A percentile compares a stretch with the other conserved stretches of the same genome.
Evolutionary conservation across 2,888 invertebrate species (phyloP).

Genomic region (Napeogenes inachia): DNA sequence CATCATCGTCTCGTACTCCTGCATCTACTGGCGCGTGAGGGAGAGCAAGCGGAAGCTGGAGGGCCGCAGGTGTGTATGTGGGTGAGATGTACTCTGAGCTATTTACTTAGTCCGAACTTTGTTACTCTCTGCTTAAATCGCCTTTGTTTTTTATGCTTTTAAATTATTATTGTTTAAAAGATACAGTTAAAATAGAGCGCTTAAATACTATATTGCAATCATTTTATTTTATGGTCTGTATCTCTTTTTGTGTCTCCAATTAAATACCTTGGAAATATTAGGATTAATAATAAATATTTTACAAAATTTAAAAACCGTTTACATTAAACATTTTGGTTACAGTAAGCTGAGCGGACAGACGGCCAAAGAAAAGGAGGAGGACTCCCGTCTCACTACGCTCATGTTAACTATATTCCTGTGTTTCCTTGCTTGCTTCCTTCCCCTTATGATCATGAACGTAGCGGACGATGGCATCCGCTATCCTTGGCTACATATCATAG

Average conservation of each 20-base stretch:
- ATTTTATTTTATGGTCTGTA: no score
- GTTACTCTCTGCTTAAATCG: no score
- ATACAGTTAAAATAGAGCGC: no score
- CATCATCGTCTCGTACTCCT: slow-evolving; percentile 90
- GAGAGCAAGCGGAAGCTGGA: slow-evolving; percentile 84
- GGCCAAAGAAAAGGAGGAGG: slow-evolving; percentile 79
- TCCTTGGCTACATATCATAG: slow-evolving; percentile 88
- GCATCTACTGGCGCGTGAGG: slow-evolving; percentile 89
- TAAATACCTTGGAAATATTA: no score
- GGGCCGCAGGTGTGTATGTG: slow-evolving; percentile 81
- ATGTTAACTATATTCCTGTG: slow-evolving; percentile 93
- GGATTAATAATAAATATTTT: no score
- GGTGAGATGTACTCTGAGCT: slow-evolving; percentile 54
- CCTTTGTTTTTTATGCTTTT: no score
- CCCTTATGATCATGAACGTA: slow-evolving; percentile 92
- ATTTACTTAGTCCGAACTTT: slow-evolving; percentile 12
- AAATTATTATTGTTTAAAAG: no score
- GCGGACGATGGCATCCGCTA: slow-evolving; percentile 85
- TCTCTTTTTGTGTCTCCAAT: no score
- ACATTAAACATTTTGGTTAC: slow-evolving; percentile 29
- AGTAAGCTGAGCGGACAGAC: slow-evolving; percentile 72
- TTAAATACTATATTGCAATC: no score
- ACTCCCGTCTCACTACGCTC: slow-evolving; percentile 87
- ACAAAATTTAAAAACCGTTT: no score
- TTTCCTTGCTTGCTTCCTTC: slow-evolving; percentile 91